A percentile compares a stretch with the other conserved stretches of the same genome.
Conservation (phyloP, 2,113 vertebrate genomes). For the Dipodomys merriami region DNA sequence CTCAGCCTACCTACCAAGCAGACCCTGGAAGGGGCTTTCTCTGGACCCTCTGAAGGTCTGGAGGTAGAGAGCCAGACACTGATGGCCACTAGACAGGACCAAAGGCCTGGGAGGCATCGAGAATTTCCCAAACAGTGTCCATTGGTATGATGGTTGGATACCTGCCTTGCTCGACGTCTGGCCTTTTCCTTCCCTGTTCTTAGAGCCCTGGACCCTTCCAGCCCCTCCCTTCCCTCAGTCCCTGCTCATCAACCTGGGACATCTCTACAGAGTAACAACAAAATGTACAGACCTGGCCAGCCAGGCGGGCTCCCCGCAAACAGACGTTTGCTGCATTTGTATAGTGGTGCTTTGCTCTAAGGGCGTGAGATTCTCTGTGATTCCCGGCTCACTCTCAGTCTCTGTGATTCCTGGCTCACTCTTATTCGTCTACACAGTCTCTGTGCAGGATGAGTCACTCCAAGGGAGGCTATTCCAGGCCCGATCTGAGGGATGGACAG, state of each 20-base stretch:
- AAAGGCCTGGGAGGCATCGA: neutral
- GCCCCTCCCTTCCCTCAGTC: fast-evolving
- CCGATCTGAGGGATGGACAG: fast-evolving
- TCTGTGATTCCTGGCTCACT: neutral
- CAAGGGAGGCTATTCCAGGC: neutral
- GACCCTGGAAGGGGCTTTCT: neutral
- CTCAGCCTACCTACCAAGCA: too few relatives aligned
- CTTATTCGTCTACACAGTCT: fast-evolving
- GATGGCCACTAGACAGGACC: neutral
- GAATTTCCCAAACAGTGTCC: fast-evolving
- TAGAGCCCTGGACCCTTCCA: neutral
- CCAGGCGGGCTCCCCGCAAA: fast-evolving
- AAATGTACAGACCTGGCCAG: fast-evolving
- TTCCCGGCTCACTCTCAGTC: too few relatives aligned
- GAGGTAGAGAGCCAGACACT: fast-evolving
- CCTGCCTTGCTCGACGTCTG: fast-evolving
- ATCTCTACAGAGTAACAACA: fast-evolving
- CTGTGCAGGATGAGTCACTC: fast-evolving
- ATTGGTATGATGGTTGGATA: too few relatives aligned
- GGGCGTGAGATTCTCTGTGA: too few relatives aligned
- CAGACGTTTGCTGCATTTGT: too few relatives aligned
- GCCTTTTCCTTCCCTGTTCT: neutral
- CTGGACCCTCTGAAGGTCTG: fast-evolving
- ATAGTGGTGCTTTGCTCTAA: too few relatives aligned
- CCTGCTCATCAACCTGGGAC: neutral